Percentiles rank a stretch among this genome's conserved stretches.
These are phyloP conservation scores for Pyrrhosoma nymphula DNA, from an alignment of 2,888 invertebrate species.

Conservation along the genomic window DNA sequence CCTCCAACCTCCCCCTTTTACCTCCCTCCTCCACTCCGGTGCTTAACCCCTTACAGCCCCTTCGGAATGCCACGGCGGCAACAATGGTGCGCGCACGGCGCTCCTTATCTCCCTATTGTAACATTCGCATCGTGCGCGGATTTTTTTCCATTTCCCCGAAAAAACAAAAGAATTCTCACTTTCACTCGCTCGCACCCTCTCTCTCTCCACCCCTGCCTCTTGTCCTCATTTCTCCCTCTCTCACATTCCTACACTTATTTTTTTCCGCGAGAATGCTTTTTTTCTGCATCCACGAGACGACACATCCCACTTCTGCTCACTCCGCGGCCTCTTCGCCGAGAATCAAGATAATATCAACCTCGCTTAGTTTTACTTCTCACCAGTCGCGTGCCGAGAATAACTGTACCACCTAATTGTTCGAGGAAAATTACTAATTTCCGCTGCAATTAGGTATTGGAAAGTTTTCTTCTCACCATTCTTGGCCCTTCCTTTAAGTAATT, in stretches of 20 bases:
- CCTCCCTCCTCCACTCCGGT: background rate
- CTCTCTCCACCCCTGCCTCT: background rate
- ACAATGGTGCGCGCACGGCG: background rate
- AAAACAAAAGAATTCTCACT: constrained; percentile 4
- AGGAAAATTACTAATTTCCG: too few relatives aligned
- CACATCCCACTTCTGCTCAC: background rate
- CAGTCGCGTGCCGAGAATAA: too few relatives aligned
- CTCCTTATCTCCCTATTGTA: constrained; percentile 27
- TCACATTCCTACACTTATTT: background rate
- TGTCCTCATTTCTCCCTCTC: background rate
- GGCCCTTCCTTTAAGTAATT: too few relatives aligned
- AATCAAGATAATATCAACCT: too few relatives aligned
- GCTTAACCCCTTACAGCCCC: constrained; percentile 14
- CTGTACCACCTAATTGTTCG: too few relatives aligned
- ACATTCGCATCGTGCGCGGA: background rate
- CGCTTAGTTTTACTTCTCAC: too few relatives aligned
- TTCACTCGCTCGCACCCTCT: background rate
- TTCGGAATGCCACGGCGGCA: background rate
- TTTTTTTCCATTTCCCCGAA: background rate
- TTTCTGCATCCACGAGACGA: too few relatives aligned
- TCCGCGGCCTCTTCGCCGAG: background rate
- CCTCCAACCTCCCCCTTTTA: background rate
- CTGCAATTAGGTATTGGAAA: too few relatives aligned
- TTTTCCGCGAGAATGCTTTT: background rate
- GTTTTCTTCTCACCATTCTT: too few relatives aligned